Conservation (phyloP, 1,140 invertebrate genomes). For the Marisa cornuarietis region DNA sequence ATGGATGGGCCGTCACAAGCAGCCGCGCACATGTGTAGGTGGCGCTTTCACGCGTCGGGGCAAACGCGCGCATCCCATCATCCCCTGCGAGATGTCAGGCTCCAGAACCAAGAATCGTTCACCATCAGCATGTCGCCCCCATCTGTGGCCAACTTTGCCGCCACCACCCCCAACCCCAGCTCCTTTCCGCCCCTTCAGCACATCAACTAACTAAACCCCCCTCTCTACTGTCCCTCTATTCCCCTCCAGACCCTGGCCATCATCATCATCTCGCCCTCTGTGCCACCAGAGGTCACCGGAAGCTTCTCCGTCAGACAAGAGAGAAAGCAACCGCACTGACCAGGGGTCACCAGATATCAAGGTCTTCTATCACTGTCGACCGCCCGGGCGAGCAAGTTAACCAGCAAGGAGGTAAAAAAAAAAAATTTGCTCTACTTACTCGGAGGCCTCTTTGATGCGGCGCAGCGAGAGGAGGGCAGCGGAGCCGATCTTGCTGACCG, state of each 20-base stretch:
- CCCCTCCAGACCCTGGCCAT: not conserved
- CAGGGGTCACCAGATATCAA: not conserved
- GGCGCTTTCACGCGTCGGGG: no score
- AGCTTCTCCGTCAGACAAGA: not conserved
- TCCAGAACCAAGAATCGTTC: no score
- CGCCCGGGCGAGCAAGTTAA: not conserved
- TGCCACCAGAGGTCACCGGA: not conserved
- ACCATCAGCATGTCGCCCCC: no score
- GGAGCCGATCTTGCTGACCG: slow-evolving; percentile 64
- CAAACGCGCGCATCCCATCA: no score
- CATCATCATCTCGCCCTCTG: not conserved
- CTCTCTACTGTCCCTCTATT: not conserved
- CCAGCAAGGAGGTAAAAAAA: not conserved
- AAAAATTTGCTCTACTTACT: slow-evolving; percentile 47
- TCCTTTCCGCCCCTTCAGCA: not conserved
- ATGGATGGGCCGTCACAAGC: no score
- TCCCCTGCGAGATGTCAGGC: no score
- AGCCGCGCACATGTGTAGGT: no score
- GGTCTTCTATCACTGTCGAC: not conserved
- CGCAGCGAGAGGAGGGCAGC: slow-evolving; percentile 53
- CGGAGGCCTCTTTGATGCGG: slow-evolving; percentile 59
- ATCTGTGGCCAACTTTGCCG: not conserved
- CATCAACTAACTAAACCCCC: not conserved
- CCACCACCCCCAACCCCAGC: not conserved
- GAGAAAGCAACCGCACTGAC: not conserved